A percentile compares a stretch with the other conserved stretches of the same genome.
Evolutionary conservation across 2,888 invertebrate genomes (phyloP).

Genomic region (Orthosia gracilis): DNA sequence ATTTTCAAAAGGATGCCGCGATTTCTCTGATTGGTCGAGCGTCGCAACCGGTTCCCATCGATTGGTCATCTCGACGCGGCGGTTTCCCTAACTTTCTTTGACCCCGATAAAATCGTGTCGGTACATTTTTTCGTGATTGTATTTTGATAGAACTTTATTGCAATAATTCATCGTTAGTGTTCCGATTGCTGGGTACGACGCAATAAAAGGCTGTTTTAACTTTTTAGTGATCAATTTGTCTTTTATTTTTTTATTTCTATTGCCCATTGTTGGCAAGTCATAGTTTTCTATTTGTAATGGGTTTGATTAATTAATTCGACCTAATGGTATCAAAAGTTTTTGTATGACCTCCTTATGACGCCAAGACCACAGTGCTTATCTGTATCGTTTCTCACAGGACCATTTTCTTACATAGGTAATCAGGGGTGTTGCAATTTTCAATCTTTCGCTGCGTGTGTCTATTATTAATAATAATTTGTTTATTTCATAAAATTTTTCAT

Average conservation of each 20-base stretch:
- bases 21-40: conserved; percentile 64
- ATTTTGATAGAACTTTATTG: conserved; percentile 67
- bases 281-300: not conserved
- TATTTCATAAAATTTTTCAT: too few species aligned
- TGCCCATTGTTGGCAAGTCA: not conserved
- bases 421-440: too few species aligned
- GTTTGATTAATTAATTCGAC: not conserved
- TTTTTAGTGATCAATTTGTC: not conserved
- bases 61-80: conserved; percentile 79
- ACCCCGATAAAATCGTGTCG: conserved; percentile 79
- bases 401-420: too few species aligned
- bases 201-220: conserved; percentile 6
- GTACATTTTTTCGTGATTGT: conserved; percentile 73
- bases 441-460: too few species aligned
- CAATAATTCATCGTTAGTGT: conserved; percentile 40
- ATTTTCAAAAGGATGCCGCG: conserved; percentile 68
- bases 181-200: conserved; percentile 24
- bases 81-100: conserved; percentile 89
- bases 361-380: too few species aligned
- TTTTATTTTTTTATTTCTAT: not conserved
- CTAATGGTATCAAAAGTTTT: too few species aligned
- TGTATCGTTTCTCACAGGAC: too few species aligned
- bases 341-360: too few species aligned
- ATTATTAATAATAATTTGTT: too few species aligned
- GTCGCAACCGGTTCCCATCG: conserved; percentile 79